Conservation (phyloP, 92 coral and sea anemone genomes). For the Actinernus sp. region DNA sequence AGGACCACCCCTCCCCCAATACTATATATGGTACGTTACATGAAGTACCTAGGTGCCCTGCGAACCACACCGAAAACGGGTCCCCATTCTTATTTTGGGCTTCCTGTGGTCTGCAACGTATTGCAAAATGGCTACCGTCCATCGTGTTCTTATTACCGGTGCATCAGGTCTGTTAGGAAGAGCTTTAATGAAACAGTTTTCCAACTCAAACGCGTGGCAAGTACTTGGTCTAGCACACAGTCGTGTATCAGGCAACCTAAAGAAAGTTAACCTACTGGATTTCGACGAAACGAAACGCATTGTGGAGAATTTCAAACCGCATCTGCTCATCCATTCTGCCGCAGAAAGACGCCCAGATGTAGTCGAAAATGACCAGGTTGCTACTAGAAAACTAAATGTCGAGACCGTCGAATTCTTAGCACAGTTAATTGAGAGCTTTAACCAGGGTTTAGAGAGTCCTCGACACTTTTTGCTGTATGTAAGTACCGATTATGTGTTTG, state of each 20-base stretch:
- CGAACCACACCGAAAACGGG: no score
- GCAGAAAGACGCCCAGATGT: constrained; percentile 90
- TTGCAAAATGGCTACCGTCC: constrained; percentile 73
- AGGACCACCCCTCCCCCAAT: no score
- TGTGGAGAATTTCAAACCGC: constrained; percentile 77
- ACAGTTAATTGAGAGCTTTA: constrained; percentile 60
- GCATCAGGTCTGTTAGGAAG: constrained; percentile 92
- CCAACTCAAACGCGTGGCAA: constrained; percentile 51
- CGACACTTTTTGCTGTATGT: constrained; percentile 83
- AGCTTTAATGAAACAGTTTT: constrained; percentile 77
- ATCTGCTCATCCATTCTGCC: constrained; percentile 78
- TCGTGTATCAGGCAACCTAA: constrained; percentile 67
- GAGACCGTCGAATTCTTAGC: constrained; percentile 72
- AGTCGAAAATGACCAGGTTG: constrained; percentile 76
- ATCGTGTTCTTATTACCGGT: constrained; percentile 78
- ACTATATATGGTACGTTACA: no score
- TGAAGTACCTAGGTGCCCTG: no score
- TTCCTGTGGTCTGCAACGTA: no score
- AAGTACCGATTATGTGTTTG: constrained; percentile 94
- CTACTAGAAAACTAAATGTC: constrained; percentile 66
- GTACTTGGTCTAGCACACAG: constrained; percentile 84
- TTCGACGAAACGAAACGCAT: constrained; percentile 75
- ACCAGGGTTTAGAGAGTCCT: constrained; percentile 46
- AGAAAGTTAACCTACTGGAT: constrained; percentile 74
- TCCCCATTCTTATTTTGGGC: no score